Evolutionary conservation across 2,888 invertebrate species (phyloP).

Genomic region (Stomorhina lunata): DNA sequence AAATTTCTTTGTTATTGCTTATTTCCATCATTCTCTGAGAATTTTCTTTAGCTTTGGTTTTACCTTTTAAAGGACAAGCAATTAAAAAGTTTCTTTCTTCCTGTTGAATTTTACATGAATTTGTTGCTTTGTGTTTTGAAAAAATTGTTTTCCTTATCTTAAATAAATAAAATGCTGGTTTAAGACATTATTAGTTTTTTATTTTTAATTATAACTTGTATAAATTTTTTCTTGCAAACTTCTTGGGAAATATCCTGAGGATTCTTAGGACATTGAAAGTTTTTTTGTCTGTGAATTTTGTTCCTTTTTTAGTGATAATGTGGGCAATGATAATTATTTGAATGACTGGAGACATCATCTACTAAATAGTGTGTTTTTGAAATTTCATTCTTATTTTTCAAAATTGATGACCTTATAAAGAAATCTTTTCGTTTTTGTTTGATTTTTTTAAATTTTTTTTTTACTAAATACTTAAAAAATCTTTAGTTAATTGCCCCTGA

Average conservation of each 20-base stretch:
- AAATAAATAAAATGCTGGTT: slow-evolving; percentile 38
- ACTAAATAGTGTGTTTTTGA: too few relatives aligned
- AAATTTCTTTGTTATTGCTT: not conserved
- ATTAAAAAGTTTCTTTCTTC: not conserved
- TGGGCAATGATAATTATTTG: too few relatives aligned
- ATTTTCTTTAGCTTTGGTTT: slow-evolving; percentile 11
- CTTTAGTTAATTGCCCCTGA: too few relatives aligned
- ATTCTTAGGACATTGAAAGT: slow-evolving; percentile 19
- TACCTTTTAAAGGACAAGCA: not conserved
- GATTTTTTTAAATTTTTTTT: too few relatives aligned
- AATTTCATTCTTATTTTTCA: too few relatives aligned
- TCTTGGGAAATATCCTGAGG: not conserved
- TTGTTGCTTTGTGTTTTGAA: not conserved
- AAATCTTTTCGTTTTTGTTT: too few relatives aligned
- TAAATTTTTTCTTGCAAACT: not conserved
- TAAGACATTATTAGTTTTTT: not conserved
- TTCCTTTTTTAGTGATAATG: not conserved
- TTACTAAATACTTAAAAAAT: too few relatives aligned
- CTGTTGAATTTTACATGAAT: not conserved
- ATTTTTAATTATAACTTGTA: slow-evolving; percentile 16
- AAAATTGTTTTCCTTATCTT: not conserved
- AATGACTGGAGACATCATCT: too few relatives aligned
- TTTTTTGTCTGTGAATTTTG: not conserved
- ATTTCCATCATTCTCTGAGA: not conserved
- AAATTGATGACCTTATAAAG: too few relatives aligned